Percentiles rank a stretch among this genome's conserved stretches.
Conservation (phyloP, 2,113 vertebrate genomes). For the Uria aalge region DNA sequence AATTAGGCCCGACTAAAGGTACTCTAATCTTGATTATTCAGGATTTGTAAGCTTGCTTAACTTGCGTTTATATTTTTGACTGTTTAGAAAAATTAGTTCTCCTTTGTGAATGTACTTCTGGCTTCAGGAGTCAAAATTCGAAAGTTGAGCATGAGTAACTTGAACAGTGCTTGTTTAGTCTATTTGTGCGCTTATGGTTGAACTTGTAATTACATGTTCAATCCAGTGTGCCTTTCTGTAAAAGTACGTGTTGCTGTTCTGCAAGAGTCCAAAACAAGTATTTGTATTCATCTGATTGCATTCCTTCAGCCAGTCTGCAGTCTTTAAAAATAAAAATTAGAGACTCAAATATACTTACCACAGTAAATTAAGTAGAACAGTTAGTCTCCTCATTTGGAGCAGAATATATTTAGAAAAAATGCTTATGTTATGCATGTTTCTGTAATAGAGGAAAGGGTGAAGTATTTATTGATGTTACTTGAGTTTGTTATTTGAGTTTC, state of each 20-base stretch:
- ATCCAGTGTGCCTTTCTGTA: not conserved
- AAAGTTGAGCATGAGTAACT: not conserved
- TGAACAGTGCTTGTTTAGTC: constrained; percentile 6
- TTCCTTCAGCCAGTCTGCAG: not conserved
- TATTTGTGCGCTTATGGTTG: not conserved
- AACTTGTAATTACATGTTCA: constrained; percentile 27
- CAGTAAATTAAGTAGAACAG: not conserved
- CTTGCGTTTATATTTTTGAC: not conserved
- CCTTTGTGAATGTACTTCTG: not conserved
- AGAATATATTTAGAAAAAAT: not conserved
- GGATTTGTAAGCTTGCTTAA: not conserved
- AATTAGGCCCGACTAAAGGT: not conserved
- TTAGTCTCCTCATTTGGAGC: not conserved
- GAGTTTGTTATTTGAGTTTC: not conserved
- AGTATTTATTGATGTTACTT: not conserved
- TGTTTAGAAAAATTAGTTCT: not conserved
- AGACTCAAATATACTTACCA: not conserved
- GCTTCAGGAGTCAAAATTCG: not conserved
- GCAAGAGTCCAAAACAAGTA: constrained; percentile 12
- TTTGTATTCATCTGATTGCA: not conserved
- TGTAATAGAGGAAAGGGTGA: not conserved
- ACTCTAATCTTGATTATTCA: not conserved
- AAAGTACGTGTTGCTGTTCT: not conserved
- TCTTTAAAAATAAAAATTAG: not conserved
- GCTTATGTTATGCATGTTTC: not conserved